Evolutionary conservation across 2,797 vertebrate species (phyloP), one percentile per base, ranked within the genome.

Genomic region (Salarias fasciatus): DNA sequence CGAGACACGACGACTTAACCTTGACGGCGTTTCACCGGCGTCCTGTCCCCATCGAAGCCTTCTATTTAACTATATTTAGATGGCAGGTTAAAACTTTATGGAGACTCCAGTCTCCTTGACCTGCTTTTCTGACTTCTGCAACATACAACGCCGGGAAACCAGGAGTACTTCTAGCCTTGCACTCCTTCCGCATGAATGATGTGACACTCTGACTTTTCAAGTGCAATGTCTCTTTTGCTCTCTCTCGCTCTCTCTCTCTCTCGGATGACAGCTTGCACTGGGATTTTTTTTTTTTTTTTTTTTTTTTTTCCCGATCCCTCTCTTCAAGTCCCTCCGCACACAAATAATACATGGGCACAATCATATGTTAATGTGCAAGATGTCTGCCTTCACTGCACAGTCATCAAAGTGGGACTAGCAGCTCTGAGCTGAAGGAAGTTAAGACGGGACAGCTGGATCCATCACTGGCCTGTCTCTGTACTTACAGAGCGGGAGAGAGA

Each of bases 291-390:
- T n/a, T n/a, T n/a, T n/a, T n/a, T n/a, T n/a, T n/a, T n/a, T n/a
- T 18, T 24, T 18, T 18, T 18, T 3, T 18, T 18, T 75, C 59
- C 72, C 54, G 14, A 75, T 82, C 72, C 65, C 62, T 60, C 75
- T 67, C 63, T 64, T 67, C 18, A 24, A 55, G 72, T 82, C 88
- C 79, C 84, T 77, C 42, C 63, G 10, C 82, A 51, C 84, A 87
- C 88, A 83, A 91, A 90, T 89, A 88, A 91, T 87, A 87, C 80
- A 90, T 88, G 79, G 77, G 65, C 82, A 76, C 86, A 86, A 88
- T 88, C 86, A 60, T 82, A 88, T 88, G 89, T 83, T 92, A 88
- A 90, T 92, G 89, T 83, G 81, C 87, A 88, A 87, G 84, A 89
- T 89, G 87, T 88, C 87, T 79, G 79, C 86, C 72, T 83, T 80